Conservation (phyloP, 2,113 vertebrate species). For the Fulmarus glacialis region DNA sequence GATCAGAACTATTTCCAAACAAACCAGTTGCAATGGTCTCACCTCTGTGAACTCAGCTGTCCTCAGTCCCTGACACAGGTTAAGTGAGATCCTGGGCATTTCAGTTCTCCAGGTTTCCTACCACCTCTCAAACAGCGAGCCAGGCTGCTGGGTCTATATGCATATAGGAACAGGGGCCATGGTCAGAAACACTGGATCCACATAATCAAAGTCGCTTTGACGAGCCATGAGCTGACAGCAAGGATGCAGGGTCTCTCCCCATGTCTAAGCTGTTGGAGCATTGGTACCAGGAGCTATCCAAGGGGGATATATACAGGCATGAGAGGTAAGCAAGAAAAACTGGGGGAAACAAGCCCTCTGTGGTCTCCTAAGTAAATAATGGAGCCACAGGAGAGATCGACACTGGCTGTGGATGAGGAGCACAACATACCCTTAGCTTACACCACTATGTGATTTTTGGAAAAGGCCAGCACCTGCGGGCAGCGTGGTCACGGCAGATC, state of each 20-base stretch:
- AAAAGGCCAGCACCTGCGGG: neutral
- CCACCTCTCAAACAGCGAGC: neutral
- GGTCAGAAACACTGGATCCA: neutral
- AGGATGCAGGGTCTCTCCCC: neutral
- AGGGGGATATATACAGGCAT: neutral
- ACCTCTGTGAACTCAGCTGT: neutral
- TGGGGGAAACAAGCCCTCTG: neutral
- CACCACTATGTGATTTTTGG: neutral
- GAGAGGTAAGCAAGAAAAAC: neutral
- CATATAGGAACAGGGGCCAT: neutral
- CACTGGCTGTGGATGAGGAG: neutral
- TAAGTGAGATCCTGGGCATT: neutral
- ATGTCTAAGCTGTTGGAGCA: neutral
- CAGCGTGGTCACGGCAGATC: accelerated
- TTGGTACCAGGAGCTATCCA: neutral
- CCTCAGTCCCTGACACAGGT: neutral
- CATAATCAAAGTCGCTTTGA: neutral
- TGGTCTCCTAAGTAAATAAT: neutral
- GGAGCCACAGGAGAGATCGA: neutral
- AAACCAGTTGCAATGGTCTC: neutral
- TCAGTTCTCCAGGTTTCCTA: neutral
- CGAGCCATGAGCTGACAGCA: neutral
- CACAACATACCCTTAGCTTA: neutral
- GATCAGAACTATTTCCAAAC: neutral
- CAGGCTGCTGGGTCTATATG: neutral